A percentile compares a stretch with the other conserved stretches of the same genome.
These are phyloP conservation scores for Luperina nickerlii DNA, from an alignment of 2,888 invertebrate species.

Conservation along the genomic window DNA sequence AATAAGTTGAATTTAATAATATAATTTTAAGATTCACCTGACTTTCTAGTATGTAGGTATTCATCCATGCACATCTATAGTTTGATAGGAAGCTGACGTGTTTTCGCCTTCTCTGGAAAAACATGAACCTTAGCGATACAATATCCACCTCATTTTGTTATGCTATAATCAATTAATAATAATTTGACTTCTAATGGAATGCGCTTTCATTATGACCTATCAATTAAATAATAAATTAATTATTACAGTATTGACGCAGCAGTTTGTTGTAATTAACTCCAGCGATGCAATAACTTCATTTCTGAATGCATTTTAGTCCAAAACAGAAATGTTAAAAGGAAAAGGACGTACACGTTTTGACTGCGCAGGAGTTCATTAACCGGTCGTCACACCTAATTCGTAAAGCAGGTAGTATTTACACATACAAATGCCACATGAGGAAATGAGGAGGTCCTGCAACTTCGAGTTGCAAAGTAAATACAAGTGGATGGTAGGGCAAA, in stretches of 20 bases:
- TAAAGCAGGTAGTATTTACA: constrained; percentile 35
- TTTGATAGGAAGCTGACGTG: not conserved
- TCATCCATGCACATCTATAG: too few species aligned
- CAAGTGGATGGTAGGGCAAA: not conserved
- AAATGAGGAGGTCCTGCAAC: not conserved
- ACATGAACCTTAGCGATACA: not conserved
- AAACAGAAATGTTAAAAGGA: constrained; percentile 29
- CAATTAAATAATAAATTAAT: not conserved
- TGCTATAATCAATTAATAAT: not conserved
- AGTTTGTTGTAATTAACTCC: not conserved
- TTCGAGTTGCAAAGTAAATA: not conserved
- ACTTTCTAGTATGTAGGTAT: not conserved
- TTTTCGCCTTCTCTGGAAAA: not conserved
- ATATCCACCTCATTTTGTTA: not conserved
- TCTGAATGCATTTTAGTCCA: not conserved
- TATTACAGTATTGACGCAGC: not conserved
- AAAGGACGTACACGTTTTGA: constrained; percentile 28
- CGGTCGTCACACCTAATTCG: constrained; percentile 57
- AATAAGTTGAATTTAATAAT: not conserved
- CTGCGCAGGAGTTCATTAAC: constrained; percentile 49
- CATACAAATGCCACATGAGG: constrained; percentile 2
- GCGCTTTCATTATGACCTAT: not conserved
- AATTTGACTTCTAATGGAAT: not conserved
- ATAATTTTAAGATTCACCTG: not conserved
- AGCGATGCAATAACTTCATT: not conserved